Evolutionary conservation across 2,113 vertebrate genomes (phyloP).

Genomic region (Sarotherodon lohbergeri): DNA sequence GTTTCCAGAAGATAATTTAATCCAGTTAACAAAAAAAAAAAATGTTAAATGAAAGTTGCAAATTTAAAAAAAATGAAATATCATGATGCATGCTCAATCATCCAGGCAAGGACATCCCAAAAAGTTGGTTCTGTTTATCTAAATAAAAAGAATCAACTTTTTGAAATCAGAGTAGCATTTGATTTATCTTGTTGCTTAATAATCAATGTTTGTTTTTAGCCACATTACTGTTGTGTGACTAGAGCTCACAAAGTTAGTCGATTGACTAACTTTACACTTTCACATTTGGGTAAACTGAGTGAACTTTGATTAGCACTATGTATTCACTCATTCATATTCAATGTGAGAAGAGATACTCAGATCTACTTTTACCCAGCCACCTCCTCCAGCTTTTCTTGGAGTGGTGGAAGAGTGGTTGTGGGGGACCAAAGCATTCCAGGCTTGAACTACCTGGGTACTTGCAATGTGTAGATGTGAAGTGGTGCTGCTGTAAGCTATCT

Average conservation of each 20-base stretch:
- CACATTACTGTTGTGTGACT: not conserved
- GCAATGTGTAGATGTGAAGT: not conserved
- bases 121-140: not conserved
- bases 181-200: not conserved
- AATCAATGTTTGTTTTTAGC: not conserved
- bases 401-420: not conserved
- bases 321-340: not conserved
- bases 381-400: not conserved
- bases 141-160: not conserved
- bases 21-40: not conserved
- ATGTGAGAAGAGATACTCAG: not conserved
- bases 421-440: not conserved
- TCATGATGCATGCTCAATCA: not conserved
- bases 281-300: not conserved
- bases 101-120: not conserved
- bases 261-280: not conserved
- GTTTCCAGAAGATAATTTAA: not conserved
- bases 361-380: not conserved
- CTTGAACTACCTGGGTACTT: not conserved
- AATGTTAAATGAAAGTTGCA: not conserved
- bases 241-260: not conserved
- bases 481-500: not conserved
- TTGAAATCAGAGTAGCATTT: not conserved
- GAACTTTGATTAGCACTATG: not conserved
- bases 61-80: not conserved